Base-by-base conservation (phyloP, 2,797 vertebrate species). In the Epinephelus malabaricus region DNA sequence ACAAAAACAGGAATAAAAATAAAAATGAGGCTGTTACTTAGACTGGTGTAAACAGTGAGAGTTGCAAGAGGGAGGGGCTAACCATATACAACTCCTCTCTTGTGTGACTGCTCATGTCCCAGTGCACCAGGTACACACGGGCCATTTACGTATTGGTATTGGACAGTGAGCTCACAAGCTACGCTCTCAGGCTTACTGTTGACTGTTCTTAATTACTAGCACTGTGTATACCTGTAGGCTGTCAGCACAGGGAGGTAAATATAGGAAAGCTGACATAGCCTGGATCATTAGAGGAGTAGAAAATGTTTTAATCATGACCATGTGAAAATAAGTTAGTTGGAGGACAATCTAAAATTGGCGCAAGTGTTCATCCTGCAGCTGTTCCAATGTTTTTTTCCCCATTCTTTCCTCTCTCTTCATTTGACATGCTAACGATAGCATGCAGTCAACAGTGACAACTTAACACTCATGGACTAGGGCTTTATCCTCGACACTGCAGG, bases 1-100 rank as follows among this genome's bases (percentile, higher is more conserved):
- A 58, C 58, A 64, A 27, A 43, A 76, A 38, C 19, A 67, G 63
- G 49, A 83, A 69, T 62, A 46, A 81, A 74, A 81, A 74, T 79
- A 70, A 67, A 82, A 83, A 59, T 19, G 5, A 78, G 69, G 69
- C 62, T 18, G 21, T 83, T 73, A 58, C 1, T 4, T 67, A 65
- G 74, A 72, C 49, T 73, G 46, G n/a, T 75, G 53, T 70, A 58
- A 43, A 60, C 34, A 25, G 15, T n/a, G 47, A 64, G 65, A 62
- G 43, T 43, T 74, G 40, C 58, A 38, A 54, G 23, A 73, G 23
- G 8, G 47, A 19, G 30, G 46, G 47, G 40, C 38, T 38, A 59
- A 71, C 19, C 40, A 72, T 46, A 46, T 18, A n/a, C 7, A 27
- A n/a, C 15, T 51, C n/a, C 66, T 64, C 45, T 43, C 12, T 64